Percentiles rank a stretch among this genome's conserved stretches.
Evolutionary conservation across 2,113 vertebrate genomes (phyloP).

Genomic region (Tylochromis polylepis): DNA sequence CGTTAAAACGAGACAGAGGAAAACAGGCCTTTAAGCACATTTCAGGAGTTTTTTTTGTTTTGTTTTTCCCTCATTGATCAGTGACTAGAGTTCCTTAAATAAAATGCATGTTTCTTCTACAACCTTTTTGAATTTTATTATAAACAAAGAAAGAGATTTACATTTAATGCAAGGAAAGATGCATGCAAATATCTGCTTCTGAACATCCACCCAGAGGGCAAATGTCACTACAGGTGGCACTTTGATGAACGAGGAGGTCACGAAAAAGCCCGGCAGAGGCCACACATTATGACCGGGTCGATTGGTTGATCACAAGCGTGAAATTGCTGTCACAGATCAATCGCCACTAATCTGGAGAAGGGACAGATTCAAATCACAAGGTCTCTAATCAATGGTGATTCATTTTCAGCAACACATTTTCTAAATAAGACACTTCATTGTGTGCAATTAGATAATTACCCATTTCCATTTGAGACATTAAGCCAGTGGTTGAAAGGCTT

Average conservation of each 20-base stretch:
- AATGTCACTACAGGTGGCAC: constrained; percentile 29
- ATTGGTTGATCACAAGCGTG: constrained; percentile 60
- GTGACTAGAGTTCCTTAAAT: neutral
- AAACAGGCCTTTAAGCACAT: neutral
- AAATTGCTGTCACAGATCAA: constrained; percentile 74
- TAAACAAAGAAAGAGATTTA: neutral
- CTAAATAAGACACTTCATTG: constrained; percentile 36
- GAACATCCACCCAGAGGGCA: neutral
- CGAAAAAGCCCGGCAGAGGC: constrained; percentile 29
- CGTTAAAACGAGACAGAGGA: neutral
- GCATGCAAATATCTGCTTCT: neutral
- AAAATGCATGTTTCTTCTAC: neutral
- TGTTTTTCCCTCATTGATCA: neutral
- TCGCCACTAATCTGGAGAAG: constrained; percentile 62
- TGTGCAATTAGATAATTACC: constrained; percentile 41
- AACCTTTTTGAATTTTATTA: neutral
- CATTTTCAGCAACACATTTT: constrained; percentile 50
- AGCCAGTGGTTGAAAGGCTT: neutral
- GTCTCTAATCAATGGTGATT: constrained; percentile 66
- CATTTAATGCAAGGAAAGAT: neutral
- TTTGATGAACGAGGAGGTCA: constrained; percentile 61
- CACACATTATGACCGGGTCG: constrained; percentile 52
- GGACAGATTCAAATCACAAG: constrained; percentile 49
- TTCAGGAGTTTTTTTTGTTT: neutral
- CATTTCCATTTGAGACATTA: neutral